These are phyloP conservation scores for Masnerella sp. DNA, from an alignment of 2,888 invertebrate genomes.

Conservation along the genomic window DNA sequence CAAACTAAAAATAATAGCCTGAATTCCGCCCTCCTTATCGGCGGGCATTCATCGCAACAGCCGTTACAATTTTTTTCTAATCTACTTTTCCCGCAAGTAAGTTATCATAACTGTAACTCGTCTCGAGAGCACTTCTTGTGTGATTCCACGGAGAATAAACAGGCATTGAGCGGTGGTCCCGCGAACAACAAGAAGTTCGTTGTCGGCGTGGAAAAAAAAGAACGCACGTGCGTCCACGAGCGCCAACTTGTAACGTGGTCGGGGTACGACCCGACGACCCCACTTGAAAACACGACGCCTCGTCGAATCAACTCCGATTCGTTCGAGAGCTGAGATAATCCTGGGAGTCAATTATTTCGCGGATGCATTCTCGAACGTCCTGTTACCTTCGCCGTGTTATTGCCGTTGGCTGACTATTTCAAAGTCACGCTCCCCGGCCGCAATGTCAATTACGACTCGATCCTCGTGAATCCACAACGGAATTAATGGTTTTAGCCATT, in stretches of 20 bases:
- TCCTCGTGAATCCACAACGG: slow-evolving; percentile 49
- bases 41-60: slow-evolving; percentile 26
- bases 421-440: slow-evolving; percentile 60
- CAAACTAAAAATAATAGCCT: neutral
- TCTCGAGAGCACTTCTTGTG: slow-evolving; percentile 29
- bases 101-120: slow-evolving; percentile 49
- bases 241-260: slow-evolving; percentile 26
- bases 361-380: slow-evolving; percentile 58
- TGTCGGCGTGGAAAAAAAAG: neutral
- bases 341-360: slow-evolving; percentile 59
- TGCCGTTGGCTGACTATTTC: slow-evolving; percentile 59
- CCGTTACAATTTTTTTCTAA: slow-evolving; percentile 24
- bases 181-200: slow-evolving; percentile 21
- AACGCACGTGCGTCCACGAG: slow-evolving; percentile 36
- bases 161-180: slow-evolving; percentile 9
- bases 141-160: slow-evolving; percentile 35
- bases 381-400: slow-evolving; percentile 53
- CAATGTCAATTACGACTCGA: slow-evolving; percentile 58
- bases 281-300: slow-evolving; percentile 50
- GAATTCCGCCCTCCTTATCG: slow-evolving; percentile 26
- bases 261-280: slow-evolving; percentile 50
- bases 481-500: slow-evolving; percentile 51
- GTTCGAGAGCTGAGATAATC: slow-evolving; percentile 51
- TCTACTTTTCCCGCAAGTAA: slow-evolving; percentile 22
- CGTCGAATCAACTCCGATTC: slow-evolving; percentile 56